These are phyloP conservation scores for Plagodis dolabraria DNA, from an alignment of 2,888 invertebrate genomes.

Conservation along the genomic window DNA sequence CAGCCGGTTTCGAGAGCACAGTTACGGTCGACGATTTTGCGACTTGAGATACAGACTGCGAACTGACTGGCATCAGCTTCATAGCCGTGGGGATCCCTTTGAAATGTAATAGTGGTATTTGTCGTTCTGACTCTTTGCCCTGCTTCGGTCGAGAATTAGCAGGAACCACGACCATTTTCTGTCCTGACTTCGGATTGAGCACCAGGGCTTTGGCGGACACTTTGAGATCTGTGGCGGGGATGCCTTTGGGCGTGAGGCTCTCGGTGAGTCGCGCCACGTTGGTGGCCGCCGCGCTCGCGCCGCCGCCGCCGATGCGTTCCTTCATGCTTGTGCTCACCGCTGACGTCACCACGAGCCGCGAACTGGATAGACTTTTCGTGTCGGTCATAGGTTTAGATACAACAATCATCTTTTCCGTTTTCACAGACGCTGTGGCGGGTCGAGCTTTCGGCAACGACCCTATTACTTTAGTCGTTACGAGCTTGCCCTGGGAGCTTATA, in stretches of 20 bases:
- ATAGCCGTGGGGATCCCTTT: slow-evolving; percentile 76
- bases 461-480: slow-evolving; percentile 76
- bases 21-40: slow-evolving; percentile 59
- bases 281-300: slow-evolving; percentile 60
- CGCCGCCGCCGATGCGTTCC: slow-evolving; percentile 46
- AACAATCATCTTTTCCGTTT: slow-evolving; percentile 76
- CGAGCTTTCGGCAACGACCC: slow-evolving; percentile 66
- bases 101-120: slow-evolving; percentile 74
- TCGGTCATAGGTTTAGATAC: slow-evolving; percentile 73
- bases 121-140: slow-evolving; percentile 69
- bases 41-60: slow-evolving; percentile 60
- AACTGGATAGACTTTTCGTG: slow-evolving; percentile 57
- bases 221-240: slow-evolving; percentile 78
- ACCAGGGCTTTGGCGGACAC: slow-evolving; percentile 80
- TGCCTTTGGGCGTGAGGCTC: slow-evolving; percentile 72
- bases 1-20: slow-evolving; percentile 63
- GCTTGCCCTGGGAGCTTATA: slow-evolving; percentile 64
- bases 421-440: slow-evolving; percentile 48
- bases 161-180: slow-evolving; percentile 81
- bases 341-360: slow-evolving; percentile 73
- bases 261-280: slow-evolving; percentile 65
- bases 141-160: slow-evolving; percentile 72
- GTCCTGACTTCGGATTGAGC: slow-evolving; percentile 77
- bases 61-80: slow-evolving; percentile 77
- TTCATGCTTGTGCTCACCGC: slow-evolving; percentile 56